Evolutionary conservation across 2,888 invertebrate species (phyloP).

Genomic region (Hirtodrosophila cameraria): DNA sequence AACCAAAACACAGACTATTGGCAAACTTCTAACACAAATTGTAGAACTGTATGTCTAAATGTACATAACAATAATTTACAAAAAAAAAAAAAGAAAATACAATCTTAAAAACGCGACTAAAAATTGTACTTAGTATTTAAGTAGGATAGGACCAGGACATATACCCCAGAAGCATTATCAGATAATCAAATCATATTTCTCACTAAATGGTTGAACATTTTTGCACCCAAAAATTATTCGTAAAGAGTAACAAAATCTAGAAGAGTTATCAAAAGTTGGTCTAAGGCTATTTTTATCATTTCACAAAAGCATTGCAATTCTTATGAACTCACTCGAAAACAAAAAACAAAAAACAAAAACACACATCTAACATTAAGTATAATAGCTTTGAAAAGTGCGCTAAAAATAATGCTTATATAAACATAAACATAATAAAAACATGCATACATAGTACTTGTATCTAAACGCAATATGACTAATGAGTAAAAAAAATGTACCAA

Average conservation of each 20-base stretch:
- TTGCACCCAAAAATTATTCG: conserved; percentile 7
- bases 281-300: conserved; percentile 26
- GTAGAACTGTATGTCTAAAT: conserved; percentile 71
- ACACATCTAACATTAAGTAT: conserved; percentile 43
- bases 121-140: conserved; percentile 38
- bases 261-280: conserved; percentile 8
- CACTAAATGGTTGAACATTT: conserved; percentile 9
- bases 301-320: conserved; percentile 58
- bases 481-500: conserved; percentile 56
- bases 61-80: conserved; percentile 81
- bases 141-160: conserved; percentile 43
- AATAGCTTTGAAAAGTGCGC: conserved; percentile 60
- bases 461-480: conserved; percentile 49
- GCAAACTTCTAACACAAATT: conserved; percentile 30
- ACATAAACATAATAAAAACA: conserved; percentile 30
- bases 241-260: background rate
- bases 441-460: conserved; percentile 39
- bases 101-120: conserved; percentile 59
- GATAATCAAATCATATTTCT: conserved; percentile 4
- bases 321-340: conserved; percentile 57
- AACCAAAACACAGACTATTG: background rate
- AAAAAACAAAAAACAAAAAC: conserved; percentile 16
- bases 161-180: conserved; percentile 5
- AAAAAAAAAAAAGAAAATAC: conserved; percentile 36
- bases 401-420: conserved; percentile 50